Evolutionary conservation across 2,888 invertebrate genomes (phyloP).

Genomic region (Watsonalla binaria): DNA sequence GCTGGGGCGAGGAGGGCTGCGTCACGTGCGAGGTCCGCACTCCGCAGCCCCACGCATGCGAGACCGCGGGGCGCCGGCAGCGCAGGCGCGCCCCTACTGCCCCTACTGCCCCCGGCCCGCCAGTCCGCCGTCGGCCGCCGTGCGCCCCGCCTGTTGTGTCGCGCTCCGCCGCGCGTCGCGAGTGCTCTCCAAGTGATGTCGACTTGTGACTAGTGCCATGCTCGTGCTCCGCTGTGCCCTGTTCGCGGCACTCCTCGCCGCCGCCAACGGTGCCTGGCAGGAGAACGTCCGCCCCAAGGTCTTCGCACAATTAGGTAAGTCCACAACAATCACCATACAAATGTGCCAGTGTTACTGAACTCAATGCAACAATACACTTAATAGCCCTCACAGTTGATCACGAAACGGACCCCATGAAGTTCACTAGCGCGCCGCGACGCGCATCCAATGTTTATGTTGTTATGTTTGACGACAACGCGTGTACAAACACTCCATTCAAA

Average conservation of each 20-base stretch:
- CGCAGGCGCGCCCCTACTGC: constrained; percentile 56
- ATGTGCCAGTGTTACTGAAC: constrained; percentile 51
- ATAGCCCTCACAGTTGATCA: constrained; percentile 43
- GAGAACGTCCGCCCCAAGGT: constrained; percentile 95
- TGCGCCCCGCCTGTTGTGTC: constrained; percentile 57
- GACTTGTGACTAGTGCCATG: constrained; percentile 77
- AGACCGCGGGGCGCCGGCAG: constrained; percentile 72
- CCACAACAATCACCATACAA: constrained; percentile 37
- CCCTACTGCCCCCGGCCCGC: constrained; percentile 70
- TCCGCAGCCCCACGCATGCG: constrained; percentile 78
- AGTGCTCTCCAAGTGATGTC: constrained; percentile 72
- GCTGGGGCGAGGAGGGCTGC: constrained; percentile 74
- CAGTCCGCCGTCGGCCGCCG: constrained; percentile 77
- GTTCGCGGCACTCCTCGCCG: constrained; percentile 76
- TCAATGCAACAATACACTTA: constrained; percentile 54
- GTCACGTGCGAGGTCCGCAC: constrained; percentile 77
- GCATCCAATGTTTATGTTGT: constrained; percentile 63
- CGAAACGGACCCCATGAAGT: constrained; percentile 37
- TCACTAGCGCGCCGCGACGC: constrained; percentile 30
- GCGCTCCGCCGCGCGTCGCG: constrained; percentile 47
- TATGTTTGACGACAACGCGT: constrained; percentile 65
- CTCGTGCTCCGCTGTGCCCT: constrained; percentile 71
- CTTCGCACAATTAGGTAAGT: constrained; percentile 95
- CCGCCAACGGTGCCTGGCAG: constrained; percentile 87
- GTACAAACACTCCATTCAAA: constrained; percentile 58